phyloP scores from a whole-genome alignment of 1,140 invertebrate genomes.

The Anastatus disparis region DNA sequence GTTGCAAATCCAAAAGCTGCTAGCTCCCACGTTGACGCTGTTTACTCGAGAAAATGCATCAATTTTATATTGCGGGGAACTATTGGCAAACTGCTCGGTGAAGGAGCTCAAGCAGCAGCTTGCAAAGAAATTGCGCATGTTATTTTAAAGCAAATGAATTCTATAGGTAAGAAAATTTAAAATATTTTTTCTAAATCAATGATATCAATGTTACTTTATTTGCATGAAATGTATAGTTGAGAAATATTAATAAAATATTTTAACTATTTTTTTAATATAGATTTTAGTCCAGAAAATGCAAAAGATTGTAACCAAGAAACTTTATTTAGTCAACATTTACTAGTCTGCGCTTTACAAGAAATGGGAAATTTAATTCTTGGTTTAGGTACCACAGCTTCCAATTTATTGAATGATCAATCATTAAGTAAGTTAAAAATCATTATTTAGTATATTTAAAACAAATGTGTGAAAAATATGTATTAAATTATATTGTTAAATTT shows the following conservation, averaged over 20 bases:
- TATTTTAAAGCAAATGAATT: slow-evolving; percentile 94
- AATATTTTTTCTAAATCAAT: slow-evolving; percentile 16
- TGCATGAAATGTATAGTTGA: no score
- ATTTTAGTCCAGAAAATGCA: slow-evolving; percentile 89
- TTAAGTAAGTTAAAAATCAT: slow-evolving; percentile 72
- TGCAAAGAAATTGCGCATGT: slow-evolving; percentile 94
- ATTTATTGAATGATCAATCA: slow-evolving; percentile 87
- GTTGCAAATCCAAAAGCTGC: slow-evolving; percentile 94
- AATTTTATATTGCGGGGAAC: slow-evolving; percentile 93
- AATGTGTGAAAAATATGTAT: slow-evolving; percentile 23
- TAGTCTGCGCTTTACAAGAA: slow-evolving; percentile 95
- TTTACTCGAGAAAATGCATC: slow-evolving; percentile 97
- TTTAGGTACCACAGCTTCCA: slow-evolving; percentile 91
- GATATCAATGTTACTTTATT: no score
- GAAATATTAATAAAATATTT: background rate
- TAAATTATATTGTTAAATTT: slow-evolving; percentile 3
- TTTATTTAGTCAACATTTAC: slow-evolving; percentile 91
- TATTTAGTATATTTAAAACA: slow-evolving; percentile 21
- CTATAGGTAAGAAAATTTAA: slow-evolving; percentile 71
- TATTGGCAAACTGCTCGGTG: slow-evolving; percentile 92
- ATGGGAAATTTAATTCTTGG: slow-evolving; percentile 85
- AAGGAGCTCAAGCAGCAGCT: slow-evolving; percentile 95
- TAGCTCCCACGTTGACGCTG: slow-evolving; percentile 95
- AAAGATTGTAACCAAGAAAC: slow-evolving; percentile 91
- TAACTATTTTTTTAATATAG: slow-evolving; percentile 58